Conservation (phyloP, 2,113 vertebrate genomes). For the Zonotrichia leucophrys region DNA sequence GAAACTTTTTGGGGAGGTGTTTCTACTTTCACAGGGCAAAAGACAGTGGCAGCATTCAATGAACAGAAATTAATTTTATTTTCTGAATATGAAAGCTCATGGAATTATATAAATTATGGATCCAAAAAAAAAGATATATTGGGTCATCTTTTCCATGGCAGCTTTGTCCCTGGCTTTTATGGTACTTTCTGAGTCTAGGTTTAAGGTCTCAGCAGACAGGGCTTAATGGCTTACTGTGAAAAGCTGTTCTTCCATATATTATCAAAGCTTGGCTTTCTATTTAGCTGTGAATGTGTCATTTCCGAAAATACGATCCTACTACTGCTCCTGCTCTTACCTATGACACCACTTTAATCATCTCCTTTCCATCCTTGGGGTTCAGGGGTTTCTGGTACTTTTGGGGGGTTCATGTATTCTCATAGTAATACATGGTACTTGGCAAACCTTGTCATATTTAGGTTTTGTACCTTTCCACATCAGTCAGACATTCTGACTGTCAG, state of each 20-base stretch:
- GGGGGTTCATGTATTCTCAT: neutral
- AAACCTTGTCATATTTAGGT: neutral
- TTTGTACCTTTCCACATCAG: neutral
- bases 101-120: slow-evolving; percentile 24
- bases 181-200: neutral
- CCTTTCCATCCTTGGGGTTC: neutral
- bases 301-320: neutral
- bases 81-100: slow-evolving; percentile 37
- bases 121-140: neutral
- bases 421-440: neutral
- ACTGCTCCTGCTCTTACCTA: neutral
- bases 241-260: neutral
- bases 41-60: neutral
- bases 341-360: neutral
- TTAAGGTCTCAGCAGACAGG: neutral
- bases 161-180: neutral
- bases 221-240: neutral
- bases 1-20: slow-evolving; percentile 44
- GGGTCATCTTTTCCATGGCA: slow-evolving; percentile 1
- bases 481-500: neutral
- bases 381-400: neutral
- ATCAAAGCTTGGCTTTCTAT: neutral
- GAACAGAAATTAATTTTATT: slow-evolving; percentile 36
- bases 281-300: slow-evolving; percentile 11
- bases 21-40: slow-evolving; percentile 14